Base-by-base conservation (phyloP, 2,888 invertebrate species). In the Eupelmus urozonus region DNA sequence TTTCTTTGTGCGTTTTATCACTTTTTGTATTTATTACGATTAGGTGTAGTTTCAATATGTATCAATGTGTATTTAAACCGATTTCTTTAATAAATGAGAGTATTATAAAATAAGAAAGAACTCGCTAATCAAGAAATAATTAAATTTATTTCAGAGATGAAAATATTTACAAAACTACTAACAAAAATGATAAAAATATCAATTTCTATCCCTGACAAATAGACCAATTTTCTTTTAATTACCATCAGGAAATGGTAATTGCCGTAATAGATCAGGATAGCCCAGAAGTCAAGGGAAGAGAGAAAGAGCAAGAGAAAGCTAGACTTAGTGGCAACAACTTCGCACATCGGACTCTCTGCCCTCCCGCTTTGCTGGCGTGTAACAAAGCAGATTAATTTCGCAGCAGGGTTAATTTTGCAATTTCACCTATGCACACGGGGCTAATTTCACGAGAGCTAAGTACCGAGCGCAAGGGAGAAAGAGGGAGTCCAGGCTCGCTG, bases 331-430 rank as follows among this genome's bases (percentile, higher is more conserved):
- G 57, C 29, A 66, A 25, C 34, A 74, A 74, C 74, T 66, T 74
- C 25, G 53, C 49, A 57, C 66, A 49, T 74, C 59, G 66, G 59
- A 49, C 45, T 49, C n/a, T 4, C 55, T 13, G 2, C 25, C 7
- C 9, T 9, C 9, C 34, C 9, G 5, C 9, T 9, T 34, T 34
- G 34, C 5, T 34, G 3, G 5, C 9, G 5, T 63, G 2, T n/a
- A 65, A 70, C 76, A 71, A 76, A 71, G 71, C 65, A 65, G 69
- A 76, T 76, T 76, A 76, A 76, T 76, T 76, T 71, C 71, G 42
- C n/a, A 49, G 71, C 25, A 62, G 42, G 63, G 70, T 76, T 71
- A 70, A 76, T 71, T 76, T 65, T 71, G 62, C 45, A 76, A 65
- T 76, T 76, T 59, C 57, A 71, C 57, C 70, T 76, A 71, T 76